phyloP scores from a whole-genome alignment of 2,113 vertebrate genomes.

The Indicator maculatus region DNA sequence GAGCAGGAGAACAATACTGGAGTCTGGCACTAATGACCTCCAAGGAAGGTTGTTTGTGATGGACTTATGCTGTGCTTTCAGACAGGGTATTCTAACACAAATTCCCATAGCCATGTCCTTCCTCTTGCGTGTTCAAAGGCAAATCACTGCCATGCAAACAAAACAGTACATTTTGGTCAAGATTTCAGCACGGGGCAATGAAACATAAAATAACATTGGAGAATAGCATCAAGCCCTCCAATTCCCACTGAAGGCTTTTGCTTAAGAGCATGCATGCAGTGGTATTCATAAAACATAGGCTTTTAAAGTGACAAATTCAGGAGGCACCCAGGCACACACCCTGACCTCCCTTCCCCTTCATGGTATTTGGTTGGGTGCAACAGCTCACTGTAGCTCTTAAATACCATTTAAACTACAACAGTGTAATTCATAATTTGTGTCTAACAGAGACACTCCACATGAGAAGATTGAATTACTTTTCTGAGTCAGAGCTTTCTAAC shows the following conservation, averaged over 20 bases:
- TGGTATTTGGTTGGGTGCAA: neutral
- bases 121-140: neutral
- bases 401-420: neutral
- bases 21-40: neutral
- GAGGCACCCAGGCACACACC: neutral
- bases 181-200: neutral
- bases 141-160: neutral
- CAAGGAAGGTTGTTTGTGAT: neutral
- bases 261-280: neutral
- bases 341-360: constrained; percentile 42
- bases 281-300: neutral
- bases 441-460: neutral
- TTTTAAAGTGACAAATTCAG: constrained; percentile 20
- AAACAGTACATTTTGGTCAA: neutral
- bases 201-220: neutral
- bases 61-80: neutral
- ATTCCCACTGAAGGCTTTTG: neutral
- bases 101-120: neutral
- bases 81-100: neutral
- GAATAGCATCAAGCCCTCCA: neutral
- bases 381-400: neutral
- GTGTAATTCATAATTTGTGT: neutral
- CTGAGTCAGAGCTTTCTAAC: neutral
- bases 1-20: neutral
- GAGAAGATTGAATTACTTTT: constrained; percentile 37